phyloP scores from a whole-genome alignment of 2,797 vertebrate species.

The Scolopax bukidnonensis region DNA sequence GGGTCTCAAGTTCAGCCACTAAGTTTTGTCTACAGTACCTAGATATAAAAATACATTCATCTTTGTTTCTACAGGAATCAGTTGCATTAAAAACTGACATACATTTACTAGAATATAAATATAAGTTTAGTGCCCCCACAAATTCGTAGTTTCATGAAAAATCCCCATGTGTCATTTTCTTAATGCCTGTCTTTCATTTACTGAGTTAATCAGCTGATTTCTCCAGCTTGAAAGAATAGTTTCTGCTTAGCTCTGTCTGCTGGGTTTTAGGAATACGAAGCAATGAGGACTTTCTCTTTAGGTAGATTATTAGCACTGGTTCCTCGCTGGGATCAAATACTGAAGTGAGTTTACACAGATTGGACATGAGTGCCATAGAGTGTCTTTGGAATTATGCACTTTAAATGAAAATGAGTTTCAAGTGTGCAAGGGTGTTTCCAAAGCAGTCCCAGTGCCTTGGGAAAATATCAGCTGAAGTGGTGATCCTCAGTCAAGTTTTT shows the following conservation, averaged over 20 bases:
- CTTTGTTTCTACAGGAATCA: background rate
- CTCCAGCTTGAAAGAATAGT: background rate
- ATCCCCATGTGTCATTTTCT: background rate
- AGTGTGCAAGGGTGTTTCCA: background rate
- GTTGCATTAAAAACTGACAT: background rate
- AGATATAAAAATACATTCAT: background rate
- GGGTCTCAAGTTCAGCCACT: background rate
- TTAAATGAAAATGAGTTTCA: constrained; percentile 21
- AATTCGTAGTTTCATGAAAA: background rate
- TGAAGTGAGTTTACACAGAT: background rate
- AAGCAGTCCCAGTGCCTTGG: background rate
- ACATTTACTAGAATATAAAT: background rate
- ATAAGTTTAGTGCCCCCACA: background rate
- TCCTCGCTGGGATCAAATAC: background rate
- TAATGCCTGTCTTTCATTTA: background rate
- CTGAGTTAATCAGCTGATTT: background rate
- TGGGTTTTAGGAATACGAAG: background rate
- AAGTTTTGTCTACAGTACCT: background rate
- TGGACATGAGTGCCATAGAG: background rate
- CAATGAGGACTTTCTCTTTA: background rate
- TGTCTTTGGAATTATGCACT: background rate
- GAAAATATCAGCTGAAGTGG: background rate
- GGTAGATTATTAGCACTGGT: background rate
- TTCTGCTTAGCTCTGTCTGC: background rate
- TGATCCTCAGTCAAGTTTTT: background rate